Evolutionary conservation across 1,140 invertebrate species (phyloP).

Genomic region (Leptinotarsa texana): DNA sequence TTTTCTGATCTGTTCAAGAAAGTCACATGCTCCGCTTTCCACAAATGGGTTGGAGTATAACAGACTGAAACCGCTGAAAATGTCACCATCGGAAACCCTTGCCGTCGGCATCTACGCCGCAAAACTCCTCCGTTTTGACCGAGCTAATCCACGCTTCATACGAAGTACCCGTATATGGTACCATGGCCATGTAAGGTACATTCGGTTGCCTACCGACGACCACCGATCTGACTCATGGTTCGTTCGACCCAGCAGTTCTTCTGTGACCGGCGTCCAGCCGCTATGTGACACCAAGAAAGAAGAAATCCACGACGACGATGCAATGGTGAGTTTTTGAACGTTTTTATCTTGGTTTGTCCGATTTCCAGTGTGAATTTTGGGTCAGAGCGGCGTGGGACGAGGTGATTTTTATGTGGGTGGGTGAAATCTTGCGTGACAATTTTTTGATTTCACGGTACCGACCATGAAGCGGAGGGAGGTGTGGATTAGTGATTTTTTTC

Average conservation of each 20-base stretch:
- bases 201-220: conserved; percentile 46
- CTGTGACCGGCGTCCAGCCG: conserved; percentile 28
- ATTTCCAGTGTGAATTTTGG: neutral
- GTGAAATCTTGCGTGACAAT: neutral
- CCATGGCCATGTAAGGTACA: conserved; percentile 50
- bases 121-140: conserved; percentile 1
- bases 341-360: neutral
- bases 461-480: too few species aligned
- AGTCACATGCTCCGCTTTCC: too few species aligned
- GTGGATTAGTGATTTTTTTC: too few species aligned
- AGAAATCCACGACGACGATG: conserved; percentile 14
- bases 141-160: conserved; percentile 28
- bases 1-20: too few species aligned
- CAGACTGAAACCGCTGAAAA: too few species aligned
- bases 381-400: conserved; percentile 1
- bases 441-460: neutral
- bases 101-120: neutral
- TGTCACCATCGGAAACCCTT: neutral
- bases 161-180: conserved; percentile 51
- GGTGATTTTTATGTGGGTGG: neutral
- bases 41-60: too few species aligned
- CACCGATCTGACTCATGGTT: conserved; percentile 46
- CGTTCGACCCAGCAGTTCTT: conserved; percentile 36
- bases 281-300: conserved; percentile 25
- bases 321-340: conserved; percentile 34